Evolutionary conservation across 2,888 invertebrate species (phyloP), one percentile per base, ranked within the genome.

Genomic region (Pyralis farinalis): DNA sequence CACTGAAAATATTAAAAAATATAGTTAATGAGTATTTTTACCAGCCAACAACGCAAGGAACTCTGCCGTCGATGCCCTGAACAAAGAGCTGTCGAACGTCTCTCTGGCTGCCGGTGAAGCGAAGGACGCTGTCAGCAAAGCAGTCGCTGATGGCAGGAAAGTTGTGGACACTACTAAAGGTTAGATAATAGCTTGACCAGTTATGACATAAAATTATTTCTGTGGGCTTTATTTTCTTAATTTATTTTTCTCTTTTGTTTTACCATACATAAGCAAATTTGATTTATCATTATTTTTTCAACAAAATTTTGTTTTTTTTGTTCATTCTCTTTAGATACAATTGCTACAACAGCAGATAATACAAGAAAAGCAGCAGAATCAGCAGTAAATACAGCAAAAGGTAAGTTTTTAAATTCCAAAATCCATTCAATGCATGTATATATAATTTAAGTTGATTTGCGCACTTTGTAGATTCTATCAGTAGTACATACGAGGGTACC

Each of bases 21-120:
- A 16, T 16, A 16, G 16, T 16, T 16, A 16, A 16, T 3, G 16
- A 3, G 2, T 16, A 16, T 16, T 16, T 16, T 16, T 4, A 16
- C 2, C 59, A 90, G 90, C 86, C 7, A 63, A 71, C 27, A 73
- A 81, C 42, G 81, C 85, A 8, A 89, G 78, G 60, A 72, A 90
- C 46, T 79, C 88, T 0, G 90, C 91, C 30, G 85, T 90, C 49
- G 90, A 91, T 45, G 86, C 90, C 7, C 61, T 91, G 32, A 90
- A 90, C 69, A 87, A 89, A 46, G 91, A 90, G 56, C 54, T 91
- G 45, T 71, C 76, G 11, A 90, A 90, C 64, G 86, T 89, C 11
- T 83, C 85, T 5, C 43, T 85, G 7, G 89, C 88, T 1, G 90
- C 90, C 0, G 89, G 84, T 1, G 88, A 88, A 42, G 90, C 85